Base-by-base conservation (phyloP, 2,113 vertebrate genomes). In the Tenebrosternarchus preto region DNA sequence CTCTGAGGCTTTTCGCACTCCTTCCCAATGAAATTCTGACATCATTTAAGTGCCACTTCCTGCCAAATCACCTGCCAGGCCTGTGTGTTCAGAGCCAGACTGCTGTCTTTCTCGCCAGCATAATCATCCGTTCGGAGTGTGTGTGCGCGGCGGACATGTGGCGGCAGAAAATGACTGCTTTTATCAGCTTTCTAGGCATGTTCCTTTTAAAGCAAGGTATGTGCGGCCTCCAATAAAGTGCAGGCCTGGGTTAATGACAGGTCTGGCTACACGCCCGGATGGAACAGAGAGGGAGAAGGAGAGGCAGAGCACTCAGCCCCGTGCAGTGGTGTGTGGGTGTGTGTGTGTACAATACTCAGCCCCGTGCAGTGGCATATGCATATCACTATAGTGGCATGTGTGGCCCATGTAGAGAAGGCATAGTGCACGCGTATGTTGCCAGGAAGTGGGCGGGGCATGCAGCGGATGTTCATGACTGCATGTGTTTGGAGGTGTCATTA, bases 41-140 rank as follows among this genome's bases (percentile, higher is more conserved):
- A 78, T 82, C 43, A 78, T 69, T 81, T 75, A 84, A 76, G 77
- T 76, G 77, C n/a, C 76, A 77, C 77, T 80, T 80, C 75, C 76
- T 53, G 59, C 53, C 60, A 61, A 64, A 82, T 70, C 59, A 70
- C 78, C 70, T 66, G 66, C 43, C 72, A 81, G 22, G 67, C 19
- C 61, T 66, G 36, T 33, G 36, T 33, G 73, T 79, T 78, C 78
- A 74, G 68, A 39, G 63, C 33, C 29, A 55, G 73, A 81, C 56
- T 76, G 80, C 64, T 66, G 76, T 70, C 80, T 1, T 53, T 81
- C 43, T 50, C 56, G 20, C 50, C 20, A 29, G 56, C 20, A 81
- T 76, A 53, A 61, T 81, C 64, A 53, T 71, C 64, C 24, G 31
- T 70, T 33, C 70, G 39, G 33, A 71, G 56, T 50, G 39, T 24